These are phyloP conservation scores for Oscheius sp. DNA, from an alignment of 2,888 invertebrate genomes.

Conservation along the genomic window DNA sequence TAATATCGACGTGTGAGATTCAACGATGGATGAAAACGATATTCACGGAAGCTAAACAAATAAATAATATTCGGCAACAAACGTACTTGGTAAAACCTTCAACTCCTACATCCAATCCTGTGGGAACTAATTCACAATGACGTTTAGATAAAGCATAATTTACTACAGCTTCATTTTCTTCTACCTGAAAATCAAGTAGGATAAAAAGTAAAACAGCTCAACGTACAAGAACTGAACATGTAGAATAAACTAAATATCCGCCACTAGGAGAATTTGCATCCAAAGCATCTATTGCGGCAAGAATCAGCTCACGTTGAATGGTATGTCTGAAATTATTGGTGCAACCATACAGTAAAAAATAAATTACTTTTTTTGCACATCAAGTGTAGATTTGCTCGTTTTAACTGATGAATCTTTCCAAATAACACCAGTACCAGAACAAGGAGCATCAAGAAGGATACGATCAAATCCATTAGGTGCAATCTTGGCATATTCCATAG, in stretches of 20 bases:
- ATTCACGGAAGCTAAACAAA: conserved; percentile 75
- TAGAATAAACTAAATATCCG: conserved; percentile 96
- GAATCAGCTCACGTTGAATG: conserved; percentile 88
- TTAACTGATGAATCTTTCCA: conserved; percentile 97
- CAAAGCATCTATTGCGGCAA: conserved; percentile 95
- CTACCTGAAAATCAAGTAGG: conserved; percentile 79
- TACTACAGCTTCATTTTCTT: conserved; percentile 97
- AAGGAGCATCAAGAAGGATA: conserved; percentile 95
- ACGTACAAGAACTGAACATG: conserved; percentile 89
- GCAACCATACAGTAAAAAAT: not conserved
- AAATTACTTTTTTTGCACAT: conserved; percentile 55
- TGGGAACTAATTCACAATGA: conserved; percentile 88
- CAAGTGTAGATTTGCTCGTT: conserved; percentile 80
- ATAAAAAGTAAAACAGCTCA: not conserved
- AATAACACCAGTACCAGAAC: conserved; percentile 96
- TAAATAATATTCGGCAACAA: not conserved
- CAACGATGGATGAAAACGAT: conserved; percentile 88
- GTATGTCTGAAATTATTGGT: conserved; percentile 75
- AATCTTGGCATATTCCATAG: conserved; percentile 82
- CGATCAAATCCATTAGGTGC: conserved; percentile 84
- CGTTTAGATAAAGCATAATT: conserved; percentile 93
- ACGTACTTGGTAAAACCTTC: conserved; percentile 90
- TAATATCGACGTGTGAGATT: conserved; percentile 91
- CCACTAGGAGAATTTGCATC: conserved; percentile 91
- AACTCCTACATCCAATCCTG: conserved; percentile 92